These are phyloP conservation scores for Anableps anableps DNA, from an alignment of 2,797 vertebrate genomes.

Conservation along the genomic window DNA sequence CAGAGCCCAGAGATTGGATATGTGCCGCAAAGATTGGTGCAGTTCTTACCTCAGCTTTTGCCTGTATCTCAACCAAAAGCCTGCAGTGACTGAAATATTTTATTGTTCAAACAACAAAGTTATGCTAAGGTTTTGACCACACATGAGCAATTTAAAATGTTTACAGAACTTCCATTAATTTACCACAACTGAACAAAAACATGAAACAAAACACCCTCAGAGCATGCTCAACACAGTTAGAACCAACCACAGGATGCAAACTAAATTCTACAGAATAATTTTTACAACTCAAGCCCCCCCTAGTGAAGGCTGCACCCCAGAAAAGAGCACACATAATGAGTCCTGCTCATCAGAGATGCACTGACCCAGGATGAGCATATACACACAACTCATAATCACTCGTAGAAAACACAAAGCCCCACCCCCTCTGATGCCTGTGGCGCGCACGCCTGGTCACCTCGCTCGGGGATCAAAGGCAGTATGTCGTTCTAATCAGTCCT, in stretches of 20 bases:
- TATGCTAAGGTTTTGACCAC: slow-evolving; percentile 12
- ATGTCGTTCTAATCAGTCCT: slow-evolving; percentile 70
- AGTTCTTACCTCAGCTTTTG: neutral
- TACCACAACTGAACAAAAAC: slow-evolving; percentile 27
- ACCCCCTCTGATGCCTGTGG: slow-evolving; percentile 41
- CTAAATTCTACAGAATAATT: slow-evolving; percentile 21
- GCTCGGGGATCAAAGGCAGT: slow-evolving; percentile 70
- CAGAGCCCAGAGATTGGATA: neutral
- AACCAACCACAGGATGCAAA: slow-evolving; percentile 8
- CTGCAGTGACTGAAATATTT: neutral
- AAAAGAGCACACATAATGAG: slow-evolving; percentile 59
- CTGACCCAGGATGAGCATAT: slow-evolving; percentile 59
- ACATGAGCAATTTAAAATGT: slow-evolving; percentile 24
- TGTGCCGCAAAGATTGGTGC: neutral
- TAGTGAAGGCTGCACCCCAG: slow-evolving; percentile 35
- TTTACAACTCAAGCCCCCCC: slow-evolving; percentile 54
- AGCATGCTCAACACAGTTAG: slow-evolving; percentile 10
- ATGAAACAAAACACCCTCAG: slow-evolving; percentile 3
- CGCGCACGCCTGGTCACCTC: slow-evolving; percentile 61
- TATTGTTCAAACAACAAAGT: neutral
- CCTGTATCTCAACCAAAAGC: neutral
- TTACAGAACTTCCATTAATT: slow-evolving; percentile 26
- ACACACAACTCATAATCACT: slow-evolving; percentile 15
- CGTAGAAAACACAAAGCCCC: slow-evolving; percentile 23
- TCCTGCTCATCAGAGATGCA: slow-evolving; percentile 59